Evolutionary conservation across 1,140 invertebrate species (phyloP), one percentile per base, ranked within the genome.

Genomic region (Seison nebaliae): DNA sequence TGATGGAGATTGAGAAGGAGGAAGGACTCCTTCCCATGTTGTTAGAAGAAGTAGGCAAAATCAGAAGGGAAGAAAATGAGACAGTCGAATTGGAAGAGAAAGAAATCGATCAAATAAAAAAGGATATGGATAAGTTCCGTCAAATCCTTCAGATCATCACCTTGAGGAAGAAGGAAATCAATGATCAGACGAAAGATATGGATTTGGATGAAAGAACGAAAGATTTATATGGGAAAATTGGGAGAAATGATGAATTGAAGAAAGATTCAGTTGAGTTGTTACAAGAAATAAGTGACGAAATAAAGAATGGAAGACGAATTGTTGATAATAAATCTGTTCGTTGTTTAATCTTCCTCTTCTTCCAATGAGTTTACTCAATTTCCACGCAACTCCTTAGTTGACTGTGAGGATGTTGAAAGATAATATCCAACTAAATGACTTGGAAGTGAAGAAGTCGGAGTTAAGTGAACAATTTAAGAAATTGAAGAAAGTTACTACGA

Each of bases 171-270:
- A 7, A 6, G 6, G 11, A 7, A 24, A 7, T 24, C 23, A 24
- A 7, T 6, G 6, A 24, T 24, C 23, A 7, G 6, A 7, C 11
- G 11, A 24, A 24, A 6, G 6, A 6, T 7, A 11, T 24, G 23
- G 6, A 24, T 24, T 11, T 6, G 11, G 23, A 24, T 7, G 6
- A 24, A 24, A 24, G 6, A 24, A 11, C 23, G 11, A 24, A 24
- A 24, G 11, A 7, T 11, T 7, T 11, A 7, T 24, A 6, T 24
- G 23, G 11, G 6, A 43, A 51, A 4, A 49, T 47, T 28, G 45
- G 45, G 20, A 45, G 51, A 34, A 46, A 39, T 4, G 49, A 32
- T 14, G 32, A 43, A 30, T 44, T 53, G 3, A 49, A 45, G 26
- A 41, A 43, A 41, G 26, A 50, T 17, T 48, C 50, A 31, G 29